Evolutionary conservation across 2,113 vertebrate species (phyloP), one percentile per base, ranked within the genome.

Genomic region (Falco punctatus): DNA sequence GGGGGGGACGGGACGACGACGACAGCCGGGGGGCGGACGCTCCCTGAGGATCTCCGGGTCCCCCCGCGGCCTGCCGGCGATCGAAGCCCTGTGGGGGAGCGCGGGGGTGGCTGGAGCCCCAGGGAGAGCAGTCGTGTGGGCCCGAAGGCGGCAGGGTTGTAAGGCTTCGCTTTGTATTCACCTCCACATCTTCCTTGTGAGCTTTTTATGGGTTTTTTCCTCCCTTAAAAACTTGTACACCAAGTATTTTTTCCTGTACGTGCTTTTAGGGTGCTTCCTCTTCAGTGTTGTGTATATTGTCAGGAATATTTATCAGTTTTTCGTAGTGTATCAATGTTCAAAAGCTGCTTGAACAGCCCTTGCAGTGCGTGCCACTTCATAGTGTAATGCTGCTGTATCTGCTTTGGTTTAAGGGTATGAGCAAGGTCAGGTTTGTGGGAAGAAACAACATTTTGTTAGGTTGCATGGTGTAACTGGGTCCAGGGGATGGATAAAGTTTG

Each of bases 301-400:
- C 42, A 42, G 42, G 42, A 42, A 42, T 38, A 12, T 8, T 20
- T 49, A 20, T 66, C 9, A 55, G 16, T 13, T 33, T 35, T 35
- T 38, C 11, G 17, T 4, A 15, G 44, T 49, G 51, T n/a, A 33
- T 22, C 35, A 7, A 46, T 18, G 46, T 42, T 42, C 42, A 42
- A 42, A 46, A 46, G 18, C 18, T 16, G 46, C 16, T 46, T 46
- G 46, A 28, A 20, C 27, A 24, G 3, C 16, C 27, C 7, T 33
- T 14, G 27, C 52, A 10, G 42, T 5, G 11, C 7, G 0, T 19
- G 44, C 52, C 0, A 2, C 46, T n/a, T 9, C 11, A 1, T 6
- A 17, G 15, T 23, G 2, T 28, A 9, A 5, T 0, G 9, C 54
- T 77, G 18, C 5, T 22, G 27, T 19, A 8, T 14, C 42, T 8